Percentiles rank a stretch among this genome's conserved stretches.
These are phyloP conservation scores for Drosophila monieri DNA, from an alignment of 2,888 invertebrate genomes.

Conservation along the genomic window DNA sequence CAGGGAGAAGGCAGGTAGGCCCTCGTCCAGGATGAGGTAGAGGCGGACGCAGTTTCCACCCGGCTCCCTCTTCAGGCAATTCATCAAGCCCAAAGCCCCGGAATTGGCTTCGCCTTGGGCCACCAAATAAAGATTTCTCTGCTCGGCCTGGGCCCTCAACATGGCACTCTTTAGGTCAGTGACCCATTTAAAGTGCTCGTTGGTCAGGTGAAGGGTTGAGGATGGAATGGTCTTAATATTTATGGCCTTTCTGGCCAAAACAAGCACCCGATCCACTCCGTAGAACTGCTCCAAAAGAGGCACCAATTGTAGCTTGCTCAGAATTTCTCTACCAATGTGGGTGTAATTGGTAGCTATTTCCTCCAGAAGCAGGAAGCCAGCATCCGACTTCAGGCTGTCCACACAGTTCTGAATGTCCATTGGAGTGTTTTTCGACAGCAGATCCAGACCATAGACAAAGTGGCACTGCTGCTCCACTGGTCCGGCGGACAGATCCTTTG, in stretches of 20 bases:
- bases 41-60: slow-evolving; percentile 91
- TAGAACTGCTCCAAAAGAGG: slow-evolving; percentile 87
- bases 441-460: slow-evolving; percentile 88
- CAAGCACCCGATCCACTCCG: slow-evolving; percentile 87
- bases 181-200: slow-evolving; percentile 91
- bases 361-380: slow-evolving; percentile 90
- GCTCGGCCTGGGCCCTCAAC: slow-evolving; percentile 86
- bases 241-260: slow-evolving; percentile 86
- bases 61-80: slow-evolving; percentile 94
- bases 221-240: slow-evolving; percentile 79
- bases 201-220: slow-evolving; percentile 87
- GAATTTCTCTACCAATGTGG: slow-evolving; percentile 79
- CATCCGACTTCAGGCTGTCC: slow-evolving; percentile 87
- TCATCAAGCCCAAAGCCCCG: slow-evolving; percentile 94
- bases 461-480: slow-evolving; percentile 89
- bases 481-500: slow-evolving; percentile 86
- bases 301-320: slow-evolving; percentile 84
- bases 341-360: slow-evolving; percentile 86
- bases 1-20: slow-evolving; percentile 86
- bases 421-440: slow-evolving; percentile 84
- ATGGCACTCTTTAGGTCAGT: slow-evolving; percentile 90
- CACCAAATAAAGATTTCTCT: slow-evolving; percentile 87
- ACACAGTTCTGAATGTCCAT: slow-evolving; percentile 86
- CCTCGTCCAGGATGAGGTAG: slow-evolving; percentile 88
- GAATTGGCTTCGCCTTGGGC: slow-evolving; percentile 88